Conservation (phyloP, 1,140 invertebrate genomes). For the Drosophila saltans region DNA sequence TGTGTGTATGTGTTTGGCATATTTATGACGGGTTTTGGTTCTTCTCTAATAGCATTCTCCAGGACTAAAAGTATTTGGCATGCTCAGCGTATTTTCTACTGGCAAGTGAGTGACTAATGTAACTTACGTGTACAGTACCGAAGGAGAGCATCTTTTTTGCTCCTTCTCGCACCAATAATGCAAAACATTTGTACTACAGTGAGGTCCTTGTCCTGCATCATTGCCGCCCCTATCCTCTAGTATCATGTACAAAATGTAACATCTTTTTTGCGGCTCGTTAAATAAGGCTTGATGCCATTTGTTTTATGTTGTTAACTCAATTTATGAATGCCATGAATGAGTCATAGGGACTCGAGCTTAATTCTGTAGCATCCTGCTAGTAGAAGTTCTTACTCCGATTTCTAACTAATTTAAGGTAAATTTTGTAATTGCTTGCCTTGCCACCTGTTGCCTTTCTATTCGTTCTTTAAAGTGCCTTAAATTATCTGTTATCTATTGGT, state of each 20-base stretch:
- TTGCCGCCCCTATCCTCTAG: neutral
- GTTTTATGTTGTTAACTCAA: constrained; percentile 68
- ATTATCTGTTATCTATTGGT: neutral
- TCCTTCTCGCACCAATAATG: constrained; percentile 60
- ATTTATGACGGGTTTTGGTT: constrained; percentile 57
- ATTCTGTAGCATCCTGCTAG: neutral
- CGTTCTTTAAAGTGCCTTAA: neutral
- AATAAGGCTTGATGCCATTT: constrained; percentile 65
- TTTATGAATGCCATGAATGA: constrained; percentile 62
- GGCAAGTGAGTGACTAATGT: constrained; percentile 74
- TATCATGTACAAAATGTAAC: constrained; percentile 35
- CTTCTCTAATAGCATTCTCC: constrained; percentile 59
- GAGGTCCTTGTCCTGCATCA: constrained; percentile 22
- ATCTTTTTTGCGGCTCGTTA: constrained; percentile 71
- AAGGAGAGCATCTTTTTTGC: neutral
- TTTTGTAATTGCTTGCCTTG: neutral
- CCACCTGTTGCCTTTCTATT: neutral
- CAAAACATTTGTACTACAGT: constrained; percentile 67
- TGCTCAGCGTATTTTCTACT: constrained; percentile 64
- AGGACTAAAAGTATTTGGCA: constrained; percentile 50
- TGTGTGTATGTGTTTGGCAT: constrained; percentile 60
- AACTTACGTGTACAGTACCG: constrained; percentile 62
- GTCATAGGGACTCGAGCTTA: constrained; percentile 20
- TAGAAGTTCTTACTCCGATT: neutral
- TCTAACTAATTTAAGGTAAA: neutral